A percentile compares a stretch with the other conserved stretches of the same genome.
These are phyloP conservation scores for Apeltes quadracus DNA, from an alignment of 2,113 vertebrate species.

Conservation along the genomic window DNA sequence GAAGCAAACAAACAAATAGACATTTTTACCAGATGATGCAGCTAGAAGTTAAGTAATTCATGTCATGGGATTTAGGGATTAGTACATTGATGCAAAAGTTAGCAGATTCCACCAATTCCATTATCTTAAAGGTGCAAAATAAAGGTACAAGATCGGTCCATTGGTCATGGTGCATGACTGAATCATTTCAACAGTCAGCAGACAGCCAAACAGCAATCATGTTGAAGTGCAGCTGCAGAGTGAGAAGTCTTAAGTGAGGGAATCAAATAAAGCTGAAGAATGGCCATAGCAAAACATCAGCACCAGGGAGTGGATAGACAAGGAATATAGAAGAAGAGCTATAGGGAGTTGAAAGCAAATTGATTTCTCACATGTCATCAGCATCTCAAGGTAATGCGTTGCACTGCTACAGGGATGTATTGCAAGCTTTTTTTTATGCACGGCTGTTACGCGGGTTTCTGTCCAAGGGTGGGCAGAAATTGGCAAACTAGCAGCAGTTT, in stretches of 20 bases:
- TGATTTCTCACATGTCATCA: conserved; percentile 25
- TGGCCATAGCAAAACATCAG: conserved; percentile 10
- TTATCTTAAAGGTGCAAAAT: neutral
- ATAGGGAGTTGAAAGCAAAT: conserved; percentile 16
- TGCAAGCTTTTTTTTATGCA: conserved; percentile 31
- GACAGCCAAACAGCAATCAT: neutral
- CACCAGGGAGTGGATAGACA: conserved; percentile 6
- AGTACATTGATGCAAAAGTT: neutral
- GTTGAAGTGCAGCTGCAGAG: conserved; percentile 22
- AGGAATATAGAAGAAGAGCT: conserved; percentile 8
- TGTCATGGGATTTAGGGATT: neutral
- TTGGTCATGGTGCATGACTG: neutral
- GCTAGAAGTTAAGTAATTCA: neutral
- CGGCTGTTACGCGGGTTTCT: conserved; percentile 2
- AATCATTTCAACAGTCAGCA: neutral
- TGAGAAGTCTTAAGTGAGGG: neutral
- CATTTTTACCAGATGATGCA: neutral
- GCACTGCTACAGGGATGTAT: conserved; percentile 40
- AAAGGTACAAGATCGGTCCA: too few relatives aligned
- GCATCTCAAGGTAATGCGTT: conserved; percentile 14
- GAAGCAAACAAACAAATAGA: neutral
- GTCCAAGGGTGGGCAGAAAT: conserved; percentile 42
- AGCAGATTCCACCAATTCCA: neutral
- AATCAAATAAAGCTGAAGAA: conserved; percentile 11
- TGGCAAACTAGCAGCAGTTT: conserved; percentile 50